These are phyloP conservation scores for Lissonota sp. DNA, from an alignment of 2,888 invertebrate species.

Conservation along the genomic window DNA sequence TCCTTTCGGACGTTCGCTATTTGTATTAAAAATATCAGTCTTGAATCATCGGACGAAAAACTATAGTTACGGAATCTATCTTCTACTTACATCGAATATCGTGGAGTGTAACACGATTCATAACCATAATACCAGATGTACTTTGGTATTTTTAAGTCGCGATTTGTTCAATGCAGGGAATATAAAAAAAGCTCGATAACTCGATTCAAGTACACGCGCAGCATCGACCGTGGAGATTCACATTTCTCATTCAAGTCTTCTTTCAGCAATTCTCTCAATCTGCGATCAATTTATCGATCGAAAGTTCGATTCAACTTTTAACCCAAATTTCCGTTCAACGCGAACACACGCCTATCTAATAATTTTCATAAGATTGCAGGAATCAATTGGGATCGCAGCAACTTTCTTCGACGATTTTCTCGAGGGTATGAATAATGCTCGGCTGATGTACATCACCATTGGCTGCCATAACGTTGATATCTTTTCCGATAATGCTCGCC, in stretches of 20 bases:
- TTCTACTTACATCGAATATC: constrained; percentile 19
- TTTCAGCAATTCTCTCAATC: too few species aligned
- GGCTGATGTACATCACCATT: constrained; percentile 39
- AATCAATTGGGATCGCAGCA: constrained; percentile 72
- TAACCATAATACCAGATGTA: neutral
- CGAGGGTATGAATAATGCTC: constrained; percentile 71
- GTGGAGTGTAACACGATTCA: constrained; percentile 24
- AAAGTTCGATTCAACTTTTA: too few species aligned
- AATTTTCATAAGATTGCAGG: neutral
- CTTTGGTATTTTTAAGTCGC: too few species aligned
- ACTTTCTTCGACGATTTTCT: constrained; percentile 80
- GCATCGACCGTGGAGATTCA: neutral
- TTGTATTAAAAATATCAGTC: constrained; percentile 56
- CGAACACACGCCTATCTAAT: too few species aligned
- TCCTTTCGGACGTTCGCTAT: constrained; percentile 1
- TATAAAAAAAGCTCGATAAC: constrained; percentile 20
- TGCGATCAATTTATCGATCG: too few species aligned
- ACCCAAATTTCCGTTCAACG: too few species aligned
- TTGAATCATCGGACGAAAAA: constrained; percentile 53
- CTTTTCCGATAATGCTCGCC: constrained; percentile 54
- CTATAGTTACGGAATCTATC: constrained; percentile 46
- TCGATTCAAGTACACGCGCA: neutral
- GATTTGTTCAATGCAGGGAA: neutral
- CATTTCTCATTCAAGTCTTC: too few species aligned
- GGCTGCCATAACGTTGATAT: constrained; percentile 6